Base-by-base conservation (phyloP, 2,888 invertebrate species). In the Ischnura elegans region DNA sequence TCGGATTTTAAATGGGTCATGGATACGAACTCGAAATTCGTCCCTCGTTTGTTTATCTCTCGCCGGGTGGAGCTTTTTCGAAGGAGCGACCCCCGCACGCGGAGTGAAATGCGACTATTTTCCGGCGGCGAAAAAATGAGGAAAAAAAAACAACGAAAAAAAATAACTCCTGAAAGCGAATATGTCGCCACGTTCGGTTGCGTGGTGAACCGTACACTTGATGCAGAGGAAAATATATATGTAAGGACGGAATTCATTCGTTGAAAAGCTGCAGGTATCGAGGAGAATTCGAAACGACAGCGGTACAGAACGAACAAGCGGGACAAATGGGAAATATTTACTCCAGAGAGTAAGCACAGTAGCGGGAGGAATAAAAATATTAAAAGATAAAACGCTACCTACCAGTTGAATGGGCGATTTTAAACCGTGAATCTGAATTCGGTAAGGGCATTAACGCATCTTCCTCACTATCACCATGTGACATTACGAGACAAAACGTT, bases 1-100 rank as follows among this genome's bases (percentile, higher is more conserved):
- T 76, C 36, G 10, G 76, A 76, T 76, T 76, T 61, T 10, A 76
- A 76, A 76, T 76, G 36, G 76, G 76, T 76, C 76, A 76, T 36
- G 76, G 76, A 76, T 76, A 16, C n/a, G 76, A 76, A 76, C 76
- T 36, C 36, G 10, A 36, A n/a, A 47, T 19, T 2, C 29, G 16
- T 76, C 36, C 36, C 8, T 16, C 76, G 25, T 76, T 76, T 76
- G 76, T 76, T 76, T 66, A 29, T 13, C 66, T 61, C 47, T 66
- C 29, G n/a, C 36, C 76, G 36, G n/a, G 76, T 76, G 36, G 36
- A 29, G 76, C 21, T 4, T 10, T 25, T 10, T 25, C 13, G 36
- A 76, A 76, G 36, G 76, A 76, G 76, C 76, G 76, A 76, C 36
- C 76, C 76, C 13, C n/a, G 25, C 25, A 19, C 8, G 19, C n/a